Percentiles rank a stretch among this genome's conserved stretches.
phyloP scores from a whole-genome alignment of 2,888 invertebrate species.

The Orchestes rusci region DNA sequence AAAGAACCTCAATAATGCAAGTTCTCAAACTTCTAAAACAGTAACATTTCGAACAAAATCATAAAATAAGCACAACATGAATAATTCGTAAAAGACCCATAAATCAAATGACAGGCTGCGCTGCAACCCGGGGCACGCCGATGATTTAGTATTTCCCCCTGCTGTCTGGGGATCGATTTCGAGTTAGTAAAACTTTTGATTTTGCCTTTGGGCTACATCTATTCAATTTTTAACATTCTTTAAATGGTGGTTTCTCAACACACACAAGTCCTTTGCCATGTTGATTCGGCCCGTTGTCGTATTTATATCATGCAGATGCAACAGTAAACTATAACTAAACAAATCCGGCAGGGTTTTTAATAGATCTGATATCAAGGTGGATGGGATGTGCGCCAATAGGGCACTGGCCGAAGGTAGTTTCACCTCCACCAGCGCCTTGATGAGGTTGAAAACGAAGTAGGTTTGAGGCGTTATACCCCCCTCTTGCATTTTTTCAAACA shows the following conservation, averaged over 20 bases:
- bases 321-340: slow-evolving; percentile 65
- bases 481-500: slow-evolving; percentile 55
- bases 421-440: slow-evolving; percentile 68
- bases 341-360: slow-evolving; percentile 71
- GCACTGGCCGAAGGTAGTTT: slow-evolving; percentile 49
- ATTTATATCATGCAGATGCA: slow-evolving; percentile 73
- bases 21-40: no score
- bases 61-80: no score
- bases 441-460: slow-evolving; percentile 72
- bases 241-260: slow-evolving; percentile 73
- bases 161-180: no score
- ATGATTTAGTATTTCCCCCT: no score
- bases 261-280: slow-evolving; percentile 80
- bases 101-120: no score
- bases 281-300: slow-evolving; percentile 70
- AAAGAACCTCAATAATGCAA: no score
- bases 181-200: no score
- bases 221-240: slow-evolving; percentile 38
- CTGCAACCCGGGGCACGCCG: no score
- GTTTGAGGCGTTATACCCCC: slow-evolving; percentile 79
- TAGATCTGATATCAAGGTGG: slow-evolving; percentile 68
- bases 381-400: slow-evolving; percentile 68
- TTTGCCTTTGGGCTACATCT: no score
- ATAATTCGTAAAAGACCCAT: no score
- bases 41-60: no score